These are phyloP conservation scores for Plebejus anna DNA, from an alignment of 2,888 invertebrate genomes.

Conservation along the genomic window DNA sequence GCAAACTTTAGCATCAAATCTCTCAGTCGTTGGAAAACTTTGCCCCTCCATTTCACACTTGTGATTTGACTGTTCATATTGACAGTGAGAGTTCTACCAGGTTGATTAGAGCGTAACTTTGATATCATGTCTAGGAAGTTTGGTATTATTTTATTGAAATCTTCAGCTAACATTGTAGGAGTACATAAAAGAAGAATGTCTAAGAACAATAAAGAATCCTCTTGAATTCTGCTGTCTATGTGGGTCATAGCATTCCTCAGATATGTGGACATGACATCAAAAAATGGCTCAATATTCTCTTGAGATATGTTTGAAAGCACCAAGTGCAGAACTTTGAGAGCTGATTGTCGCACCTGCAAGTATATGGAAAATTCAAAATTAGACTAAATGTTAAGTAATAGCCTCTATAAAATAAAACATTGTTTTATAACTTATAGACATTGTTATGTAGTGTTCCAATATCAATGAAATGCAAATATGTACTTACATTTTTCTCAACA, in stretches of 20 bases:
- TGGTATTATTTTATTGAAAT: slow-evolving; percentile 85
- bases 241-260: slow-evolving; percentile 95
- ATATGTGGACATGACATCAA: slow-evolving; percentile 87
- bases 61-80: slow-evolving; percentile 86
- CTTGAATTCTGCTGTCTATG: slow-evolving; percentile 88
- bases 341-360: slow-evolving; percentile 74
- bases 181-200: slow-evolving; percentile 86
- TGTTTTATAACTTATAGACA: not conserved
- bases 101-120: slow-evolving; percentile 81
- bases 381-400: not conserved
- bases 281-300: slow-evolving; percentile 85
- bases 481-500: slow-evolving; percentile 81
- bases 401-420: not conserved
- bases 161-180: slow-evolving; percentile 82
- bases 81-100: slow-evolving; percentile 84
- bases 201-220: slow-evolving; percentile 89
- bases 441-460: not conserved
- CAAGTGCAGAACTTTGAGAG: slow-evolving; percentile 77
- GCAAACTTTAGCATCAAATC: slow-evolving; percentile 65
- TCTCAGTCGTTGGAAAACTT: slow-evolving; percentile 86
- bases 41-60: slow-evolving; percentile 88
- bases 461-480: slow-evolving; percentile 6
- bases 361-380: not conserved
- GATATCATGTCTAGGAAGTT: slow-evolving; percentile 93
- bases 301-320: slow-evolving; percentile 61